A percentile compares a stretch with the other conserved stretches of the same genome.
Evolutionary conservation across 2,113 vertebrate genomes (phyloP).

Genomic region (Nicator chloris): DNA sequence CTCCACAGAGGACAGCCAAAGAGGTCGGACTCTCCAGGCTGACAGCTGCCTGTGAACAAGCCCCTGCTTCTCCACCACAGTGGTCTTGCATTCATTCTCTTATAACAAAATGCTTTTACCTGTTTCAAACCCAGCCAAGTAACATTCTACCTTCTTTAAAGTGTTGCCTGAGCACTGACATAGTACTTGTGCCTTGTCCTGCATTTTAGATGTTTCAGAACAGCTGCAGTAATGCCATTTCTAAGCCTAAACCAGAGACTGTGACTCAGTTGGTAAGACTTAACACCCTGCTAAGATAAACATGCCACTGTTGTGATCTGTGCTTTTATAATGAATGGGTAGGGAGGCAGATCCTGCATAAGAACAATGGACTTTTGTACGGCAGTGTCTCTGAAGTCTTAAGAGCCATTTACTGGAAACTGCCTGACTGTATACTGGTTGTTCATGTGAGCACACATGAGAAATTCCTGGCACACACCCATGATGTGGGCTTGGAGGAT

Average conservation of each 20-base stretch:
- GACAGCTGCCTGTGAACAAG: not conserved
- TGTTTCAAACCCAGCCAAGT: not conserved
- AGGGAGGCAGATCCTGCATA: not conserved
- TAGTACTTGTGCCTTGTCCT: not conserved
- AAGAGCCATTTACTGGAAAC: not conserved
- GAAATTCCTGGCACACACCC: slow-evolving; percentile 17
- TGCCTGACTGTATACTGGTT: not conserved
- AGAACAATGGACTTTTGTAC: slow-evolving; percentile 23
- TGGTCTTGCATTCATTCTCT: not conserved
- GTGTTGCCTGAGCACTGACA: not conserved
- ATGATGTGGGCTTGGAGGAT: not conserved
- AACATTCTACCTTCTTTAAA: not conserved
- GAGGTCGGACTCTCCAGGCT: not conserved
- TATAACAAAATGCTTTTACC: not conserved
- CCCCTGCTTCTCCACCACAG: not conserved
- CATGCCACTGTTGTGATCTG: not conserved
- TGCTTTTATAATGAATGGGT: slow-evolving; percentile 11
- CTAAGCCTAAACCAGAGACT: not conserved
- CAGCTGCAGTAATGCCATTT: not conserved
- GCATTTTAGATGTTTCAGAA: not conserved
- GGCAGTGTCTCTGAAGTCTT: not conserved
- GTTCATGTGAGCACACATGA: not conserved
- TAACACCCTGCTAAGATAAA: slow-evolving; percentile 36
- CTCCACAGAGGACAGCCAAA: not conserved
- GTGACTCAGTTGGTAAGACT: not conserved